Base-by-base conservation (phyloP, 2,888 invertebrate genomes). In the Protonemura montana region DNA sequence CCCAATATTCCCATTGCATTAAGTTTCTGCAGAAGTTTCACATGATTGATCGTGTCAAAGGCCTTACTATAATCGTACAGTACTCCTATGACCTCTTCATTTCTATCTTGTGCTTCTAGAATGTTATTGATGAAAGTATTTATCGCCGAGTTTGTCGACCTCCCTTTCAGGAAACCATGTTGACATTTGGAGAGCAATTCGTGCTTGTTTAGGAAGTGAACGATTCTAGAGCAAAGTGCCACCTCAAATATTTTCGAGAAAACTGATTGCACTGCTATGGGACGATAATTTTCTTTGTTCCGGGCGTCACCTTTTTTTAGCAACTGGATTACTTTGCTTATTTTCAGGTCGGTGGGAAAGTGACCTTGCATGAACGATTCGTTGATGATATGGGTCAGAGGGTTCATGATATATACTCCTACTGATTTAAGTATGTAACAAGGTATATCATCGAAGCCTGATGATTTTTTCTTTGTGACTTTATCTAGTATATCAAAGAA, bases 381-480 rank as follows among this genome's bases (percentile, higher is more conserved):
- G 26, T 77, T 77, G 7, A 77, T 77, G 7, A 77, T 13, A 7
- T 13, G n/a, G 7, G 26, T n/a, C 26, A n/a, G 25, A 6, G 78
- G 10, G 7, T 59, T 59, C 10, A 16, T 26, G 7, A 77, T n/a
- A 77, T 77, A n/a, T 13, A 26, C 25, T 13, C n/a, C 78, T 6
- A 6, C 10, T n/a, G 16, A 77, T n/a, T 77, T 77, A 7, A 77
- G 26, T 13, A 77, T 77, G 25, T n/a, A 77, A n/a, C 78, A 77
- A n/a, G 78, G 78, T 13, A 77, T 86, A 5, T 29, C 21, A n/a
- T 88, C 85, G 85, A 87, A 88, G 0, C 76, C 84, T 26, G 85
- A 77, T 16, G 82, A 82, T 25, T 84, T 85, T 1, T 82, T 16
- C 59, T 82, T 41, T 85, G 86, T 85, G 78, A 85, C 78, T 6